A percentile compares a stretch with the other conserved stretches of the same genome.
phyloP scores from a whole-genome alignment of 2,113 vertebrate genomes.

The Pelecanoides urinatrix region DNA sequence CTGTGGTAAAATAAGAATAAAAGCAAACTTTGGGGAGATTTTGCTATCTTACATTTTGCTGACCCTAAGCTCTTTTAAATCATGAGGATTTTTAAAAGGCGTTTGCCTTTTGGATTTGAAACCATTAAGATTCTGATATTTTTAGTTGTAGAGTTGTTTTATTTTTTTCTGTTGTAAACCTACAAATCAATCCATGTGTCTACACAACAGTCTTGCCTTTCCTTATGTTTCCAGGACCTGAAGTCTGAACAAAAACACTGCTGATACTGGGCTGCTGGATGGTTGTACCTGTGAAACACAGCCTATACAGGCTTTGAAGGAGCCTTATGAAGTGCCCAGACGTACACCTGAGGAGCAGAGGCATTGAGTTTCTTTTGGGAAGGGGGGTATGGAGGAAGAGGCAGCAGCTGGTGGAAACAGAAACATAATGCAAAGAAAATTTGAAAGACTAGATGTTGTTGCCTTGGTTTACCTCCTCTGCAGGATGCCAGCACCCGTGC shows the following conservation, averaged over 20 bases:
- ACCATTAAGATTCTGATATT: neutral
- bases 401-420: neutral
- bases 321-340: too few species aligned
- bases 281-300: neutral
- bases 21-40: neutral
- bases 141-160: neutral
- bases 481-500: neutral
- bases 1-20: neutral
- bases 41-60: neutral
- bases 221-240: neutral
- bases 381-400: neutral
- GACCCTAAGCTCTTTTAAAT: neutral
- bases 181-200: neutral
- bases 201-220: neutral
- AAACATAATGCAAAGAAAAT: neutral
- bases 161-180: neutral
- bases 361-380: neutral
- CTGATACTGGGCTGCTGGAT: neutral
- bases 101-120: neutral
- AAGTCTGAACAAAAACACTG: neutral
- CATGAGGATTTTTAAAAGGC: neutral
- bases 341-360: neutral
- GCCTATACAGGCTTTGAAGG: neutral
- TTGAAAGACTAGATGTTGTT: neutral
- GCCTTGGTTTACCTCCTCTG: neutral